Evolutionary conservation across 1,140 invertebrate genomes (phyloP).

Genomic region (Papilio polytes): DNA sequence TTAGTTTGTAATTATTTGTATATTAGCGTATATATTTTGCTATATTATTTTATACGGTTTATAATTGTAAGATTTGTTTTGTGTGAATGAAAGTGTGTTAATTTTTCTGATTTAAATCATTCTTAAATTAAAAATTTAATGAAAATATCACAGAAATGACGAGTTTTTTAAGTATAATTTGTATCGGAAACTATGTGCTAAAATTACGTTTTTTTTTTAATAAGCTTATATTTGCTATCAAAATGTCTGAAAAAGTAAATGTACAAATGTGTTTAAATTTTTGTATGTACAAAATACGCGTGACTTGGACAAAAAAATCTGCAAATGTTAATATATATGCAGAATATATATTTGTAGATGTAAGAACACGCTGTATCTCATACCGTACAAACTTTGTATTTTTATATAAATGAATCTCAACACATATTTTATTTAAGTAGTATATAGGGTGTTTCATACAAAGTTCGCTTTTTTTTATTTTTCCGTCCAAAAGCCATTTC

Average conservation of each 20-base stretch:
- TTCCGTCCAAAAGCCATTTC: conserved; percentile 65
- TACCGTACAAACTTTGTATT: conserved; percentile 12
- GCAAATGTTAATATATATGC: background rate
- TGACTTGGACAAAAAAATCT: background rate
- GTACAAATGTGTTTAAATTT: no score
- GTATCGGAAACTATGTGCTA: no score
- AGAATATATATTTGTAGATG: background rate
- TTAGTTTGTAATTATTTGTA: conserved; percentile 35
- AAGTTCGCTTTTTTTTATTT: conserved; percentile 51
- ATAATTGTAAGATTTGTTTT: background rate
- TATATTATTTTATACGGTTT: conserved; percentile 27
- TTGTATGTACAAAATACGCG: background rate
- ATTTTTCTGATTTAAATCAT: background rate
- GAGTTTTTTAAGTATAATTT: no score
- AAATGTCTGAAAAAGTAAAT: conserved; percentile 21
- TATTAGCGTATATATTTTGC: conserved; percentile 39
- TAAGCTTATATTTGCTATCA: background rate
- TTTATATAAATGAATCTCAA: conserved; percentile 25
- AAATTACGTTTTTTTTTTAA: conserved; percentile 29
- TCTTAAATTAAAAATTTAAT: background rate
- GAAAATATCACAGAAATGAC: background rate
- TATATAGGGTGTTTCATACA: conserved; percentile 14
- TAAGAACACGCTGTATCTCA: background rate
- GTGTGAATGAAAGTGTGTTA: background rate
- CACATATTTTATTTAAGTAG: background rate